These are phyloP conservation scores for Spodoptera littoralis DNA, from an alignment of 2,888 invertebrate genomes.

Conservation along the genomic window DNA sequence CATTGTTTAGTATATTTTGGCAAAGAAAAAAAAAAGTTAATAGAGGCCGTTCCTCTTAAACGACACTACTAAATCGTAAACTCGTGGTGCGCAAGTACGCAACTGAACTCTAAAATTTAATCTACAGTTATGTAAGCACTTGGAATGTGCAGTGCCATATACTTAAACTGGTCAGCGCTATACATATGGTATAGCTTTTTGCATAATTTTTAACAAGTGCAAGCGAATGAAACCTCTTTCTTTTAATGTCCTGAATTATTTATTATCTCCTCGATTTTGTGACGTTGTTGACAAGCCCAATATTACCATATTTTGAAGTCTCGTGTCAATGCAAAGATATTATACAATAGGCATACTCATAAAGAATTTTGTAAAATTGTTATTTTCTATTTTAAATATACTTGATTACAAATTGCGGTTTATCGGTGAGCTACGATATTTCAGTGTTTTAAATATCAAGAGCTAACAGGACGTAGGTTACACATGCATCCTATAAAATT, in stretches of 20 bases:
- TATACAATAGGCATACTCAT: too few species aligned
- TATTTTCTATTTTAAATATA: too few species aligned
- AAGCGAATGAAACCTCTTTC: constrained; percentile 24
- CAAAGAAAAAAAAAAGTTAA: constrained; percentile 26
- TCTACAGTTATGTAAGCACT: constrained; percentile 47
- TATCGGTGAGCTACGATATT: too few species aligned
- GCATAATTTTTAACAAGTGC: constrained; percentile 5
- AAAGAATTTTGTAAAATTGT: too few species aligned
- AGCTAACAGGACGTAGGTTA: too few species aligned
- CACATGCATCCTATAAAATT: too few species aligned
- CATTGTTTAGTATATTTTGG: constrained; percentile 47
- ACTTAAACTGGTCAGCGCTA: constrained; percentile 24
- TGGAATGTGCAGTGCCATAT: constrained; percentile 52
- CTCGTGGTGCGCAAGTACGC: constrained; percentile 22
- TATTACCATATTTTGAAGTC: too few species aligned
- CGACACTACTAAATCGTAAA: constrained; percentile 38
- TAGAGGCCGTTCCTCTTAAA: constrained; percentile 47
- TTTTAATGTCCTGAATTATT: not conserved
- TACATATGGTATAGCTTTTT: not conserved
- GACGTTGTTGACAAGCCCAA: not conserved
- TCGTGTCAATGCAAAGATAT: too few species aligned
- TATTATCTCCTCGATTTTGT: not conserved
- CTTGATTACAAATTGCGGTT: too few species aligned
- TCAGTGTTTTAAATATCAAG: too few species aligned
- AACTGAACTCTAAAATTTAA: constrained; percentile 35